Conservation (phyloP, 2,888 invertebrate species). For the Odontocolon sp. region DNA sequence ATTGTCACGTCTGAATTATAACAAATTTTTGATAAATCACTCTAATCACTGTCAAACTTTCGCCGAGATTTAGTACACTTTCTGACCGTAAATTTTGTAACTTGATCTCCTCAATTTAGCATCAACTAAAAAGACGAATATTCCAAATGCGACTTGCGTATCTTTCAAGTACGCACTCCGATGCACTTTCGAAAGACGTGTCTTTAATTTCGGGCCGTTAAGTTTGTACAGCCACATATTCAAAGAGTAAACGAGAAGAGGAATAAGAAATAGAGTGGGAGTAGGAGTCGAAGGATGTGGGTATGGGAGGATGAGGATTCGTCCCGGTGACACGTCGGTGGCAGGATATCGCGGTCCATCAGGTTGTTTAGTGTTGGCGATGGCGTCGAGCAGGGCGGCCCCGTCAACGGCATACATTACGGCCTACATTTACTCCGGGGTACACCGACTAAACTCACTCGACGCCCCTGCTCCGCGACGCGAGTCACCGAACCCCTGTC, state of each 20-base stretch:
- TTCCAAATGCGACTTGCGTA: too few species aligned
- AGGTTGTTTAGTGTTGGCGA: slow-evolving; percentile 78
- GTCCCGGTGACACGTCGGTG: slow-evolving; percentile 72
- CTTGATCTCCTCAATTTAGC: too few species aligned
- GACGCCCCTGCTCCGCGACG: slow-evolving; percentile 44
- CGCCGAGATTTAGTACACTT: too few species aligned
- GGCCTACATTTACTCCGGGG: slow-evolving; percentile 72
- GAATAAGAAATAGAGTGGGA: background rate
- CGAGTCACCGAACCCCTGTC: slow-evolving; percentile 36
- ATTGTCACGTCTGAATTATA: too few species aligned
- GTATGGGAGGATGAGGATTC: slow-evolving; percentile 57
- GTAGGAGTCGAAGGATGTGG: slow-evolving; percentile 36
- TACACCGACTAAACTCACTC: slow-evolving; percentile 64
- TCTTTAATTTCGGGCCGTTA: too few species aligned
- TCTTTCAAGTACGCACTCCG: too few species aligned
- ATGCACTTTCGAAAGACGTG: too few species aligned
- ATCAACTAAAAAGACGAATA: too few species aligned
- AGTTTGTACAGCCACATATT: too few species aligned
- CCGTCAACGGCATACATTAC: slow-evolving; percentile 77
- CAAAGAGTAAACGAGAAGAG: background rate
- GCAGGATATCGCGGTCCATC: slow-evolving; percentile 77
- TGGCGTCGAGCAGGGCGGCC: slow-evolving; percentile 77
- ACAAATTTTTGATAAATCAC: too few species aligned
- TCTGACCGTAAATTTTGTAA: too few species aligned
- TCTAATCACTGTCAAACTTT: too few species aligned